Evolutionary conservation across 2,888 invertebrate species (phyloP), one percentile per base, ranked within the genome.

Genomic region (Pinctada fucata): DNA sequence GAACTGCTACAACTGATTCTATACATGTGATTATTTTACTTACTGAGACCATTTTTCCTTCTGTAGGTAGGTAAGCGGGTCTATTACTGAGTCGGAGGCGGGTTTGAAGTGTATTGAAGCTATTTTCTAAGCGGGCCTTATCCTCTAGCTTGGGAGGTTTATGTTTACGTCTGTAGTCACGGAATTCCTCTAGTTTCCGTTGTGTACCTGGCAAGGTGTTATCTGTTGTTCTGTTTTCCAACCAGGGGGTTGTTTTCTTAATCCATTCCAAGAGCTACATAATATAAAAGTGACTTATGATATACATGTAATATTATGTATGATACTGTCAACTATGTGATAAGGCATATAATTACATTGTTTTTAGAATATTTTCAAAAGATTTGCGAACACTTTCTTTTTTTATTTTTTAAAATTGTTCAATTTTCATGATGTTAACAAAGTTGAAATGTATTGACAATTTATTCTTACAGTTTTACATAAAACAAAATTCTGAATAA

Each of bases 101-200:
- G 84, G 99, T 99, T 94, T 99, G 99, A 90, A 99, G 94, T 80
- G 99, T 99, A 94, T 99, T 99, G 94, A 99, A 99, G 94, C 99
- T 98, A 88, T 99, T 99, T 94, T 99, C 99, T 91, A 99, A 95
- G 93, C 97, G 97, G 90, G 99, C 99, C 93, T 99, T 99, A 93
- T 99, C 99, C 93, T 99, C 99, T 85, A 99, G 98, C 93, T 99
- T 97, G 90, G 99, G 99, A 79, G 99, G 99, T 94, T 99, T 99
- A 94, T 99, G 99, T 93, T 97, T 97, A 93, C 99, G 97, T 92
- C 98, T 95, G 94, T 99, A 99, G 91, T 98, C 98, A 92, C 99
- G 96, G 94, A 99, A 99, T 93, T 99, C 99, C 92, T 99, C 99
- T 91, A 99, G 95, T 93, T 99, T 99, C 94, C 97, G 97, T 93